Percentiles rank a stretch among this genome's conserved stretches.
phyloP scores from a whole-genome alignment of 2,888 invertebrate genomes.

The Epistrophe grossulariae region DNA sequence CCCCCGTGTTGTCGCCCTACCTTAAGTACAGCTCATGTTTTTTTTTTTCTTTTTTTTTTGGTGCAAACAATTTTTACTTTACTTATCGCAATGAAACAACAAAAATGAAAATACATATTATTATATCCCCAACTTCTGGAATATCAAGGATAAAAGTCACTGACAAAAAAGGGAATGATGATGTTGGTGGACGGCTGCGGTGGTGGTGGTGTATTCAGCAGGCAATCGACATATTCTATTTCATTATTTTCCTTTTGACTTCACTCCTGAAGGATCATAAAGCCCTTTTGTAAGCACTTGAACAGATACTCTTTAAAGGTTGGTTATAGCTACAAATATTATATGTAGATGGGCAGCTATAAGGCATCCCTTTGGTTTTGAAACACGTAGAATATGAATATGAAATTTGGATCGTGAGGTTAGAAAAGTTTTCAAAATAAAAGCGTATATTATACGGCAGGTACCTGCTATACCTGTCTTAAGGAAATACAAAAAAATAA shows the following conservation, averaged over 20 bases:
- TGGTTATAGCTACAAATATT: not conserved
- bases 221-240: constrained; percentile 47
- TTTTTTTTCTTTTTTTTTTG: not conserved
- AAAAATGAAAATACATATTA: constrained; percentile 6
- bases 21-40: not conserved
- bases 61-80: constrained; percentile 18
- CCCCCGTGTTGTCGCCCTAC: not conserved
- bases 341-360: not conserved
- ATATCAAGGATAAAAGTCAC: not conserved
- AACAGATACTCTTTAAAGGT: constrained; percentile 34
- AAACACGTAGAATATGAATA: constrained; percentile 45
- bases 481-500: constrained; percentile 1
- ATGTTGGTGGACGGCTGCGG: not conserved
- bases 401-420: constrained; percentile 47
- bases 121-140: not conserved
- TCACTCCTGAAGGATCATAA: constrained; percentile 36
- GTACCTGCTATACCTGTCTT: not conserved
- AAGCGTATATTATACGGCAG: not conserved
- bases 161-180: not conserved
- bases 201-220: not conserved
- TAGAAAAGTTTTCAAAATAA: constrained; percentile 27
- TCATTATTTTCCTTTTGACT: constrained; percentile 37
- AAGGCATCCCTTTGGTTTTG: constrained; percentile 10
- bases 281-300: constrained; percentile 38
- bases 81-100: constrained; percentile 22